Base-by-base conservation (phyloP, 2,113 vertebrate genomes). In the Sebastes fasciatus region DNA sequence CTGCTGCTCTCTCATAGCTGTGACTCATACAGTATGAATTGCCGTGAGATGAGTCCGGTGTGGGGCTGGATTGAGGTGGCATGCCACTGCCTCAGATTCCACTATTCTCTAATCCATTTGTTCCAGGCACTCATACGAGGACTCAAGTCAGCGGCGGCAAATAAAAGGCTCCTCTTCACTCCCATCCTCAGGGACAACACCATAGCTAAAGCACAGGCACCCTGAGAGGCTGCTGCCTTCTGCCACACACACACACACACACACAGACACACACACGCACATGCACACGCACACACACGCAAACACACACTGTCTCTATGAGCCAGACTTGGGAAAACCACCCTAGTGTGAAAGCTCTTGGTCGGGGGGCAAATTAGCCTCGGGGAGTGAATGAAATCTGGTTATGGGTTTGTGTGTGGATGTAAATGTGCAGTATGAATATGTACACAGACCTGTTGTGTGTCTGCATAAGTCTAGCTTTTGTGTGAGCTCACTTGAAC, bases 101-200 rank as follows among this genome's bases (percentile, higher is more conserved):
- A 72, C 78, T 83, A 17, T 84, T 69, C 85, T 83, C 66, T 70
- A 90, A 91, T 89, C 88, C 79, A 80, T 92, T 90, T 82, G 91
- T 90, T 90, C 86, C 88, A 86, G 83, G 17, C 65, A 43, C 68
- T 86, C 86, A 82, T 73, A 72, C 60, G 34, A 86, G 73, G 73
- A 63, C 69, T 88, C 58, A 52, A 87, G 81, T 86, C 83, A 65
- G 82, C 82, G 70, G 77, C 54, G 42, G 74, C 69, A 74, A 72
- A 87, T 79, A 84, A 89, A 90, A 84, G 76, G 64, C 26, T 86
- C 19, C 73, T 87, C 86, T 86, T 79, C 74, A 67, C 65, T 87
- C 57, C 66, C 63, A 61, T 83, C 85, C 77, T 80, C 48, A 61
- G 84, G 88, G 87, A 88, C 63, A 71, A 80, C 74, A 66, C 74